phyloP scores from a whole-genome alignment of 2,797 vertebrate genomes.

The Enteromius anoplus region DNA sequence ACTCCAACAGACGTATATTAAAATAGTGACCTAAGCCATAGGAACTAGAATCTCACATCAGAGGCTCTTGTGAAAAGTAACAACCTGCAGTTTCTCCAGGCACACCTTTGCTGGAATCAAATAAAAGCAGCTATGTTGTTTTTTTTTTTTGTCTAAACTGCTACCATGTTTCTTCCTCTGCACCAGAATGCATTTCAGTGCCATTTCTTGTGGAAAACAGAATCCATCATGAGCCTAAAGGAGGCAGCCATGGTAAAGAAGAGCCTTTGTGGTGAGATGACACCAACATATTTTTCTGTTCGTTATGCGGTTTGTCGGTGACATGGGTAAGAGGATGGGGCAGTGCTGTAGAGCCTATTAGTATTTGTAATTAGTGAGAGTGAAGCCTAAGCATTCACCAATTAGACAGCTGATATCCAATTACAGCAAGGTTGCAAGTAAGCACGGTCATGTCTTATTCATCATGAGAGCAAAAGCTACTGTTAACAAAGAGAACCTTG shows the following conservation, averaged over 20 bases:
- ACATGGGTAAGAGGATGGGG: conserved; percentile 27
- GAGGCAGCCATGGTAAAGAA: background rate
- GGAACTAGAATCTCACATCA: background rate
- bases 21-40: background rate
- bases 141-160: background rate
- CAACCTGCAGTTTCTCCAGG: background rate
- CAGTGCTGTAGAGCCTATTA: conserved; percentile 53
- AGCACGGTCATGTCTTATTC: conserved; percentile 44
- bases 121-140: background rate
- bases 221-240: conserved; percentile 18
- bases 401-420: conserved; percentile 53
- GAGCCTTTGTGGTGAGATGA: conserved; percentile 17
- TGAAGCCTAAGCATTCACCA: conserved; percentile 50
- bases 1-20: too few relatives aligned
- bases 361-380: conserved; percentile 56
- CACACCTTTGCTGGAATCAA: background rate
- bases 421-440: conserved; percentile 47
- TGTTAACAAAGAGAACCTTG: background rate
- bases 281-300: conserved; percentile 28
- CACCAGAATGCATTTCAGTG: conserved; percentile 18
- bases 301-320: conserved; percentile 19
- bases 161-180: conserved; percentile 19
- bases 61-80: background rate
- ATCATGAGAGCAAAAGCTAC: conserved; percentile 38
- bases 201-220: conserved; percentile 22